Conservation (phyloP, 2,797 vertebrate species). For the Rhinatrema bivittatum region DNA sequence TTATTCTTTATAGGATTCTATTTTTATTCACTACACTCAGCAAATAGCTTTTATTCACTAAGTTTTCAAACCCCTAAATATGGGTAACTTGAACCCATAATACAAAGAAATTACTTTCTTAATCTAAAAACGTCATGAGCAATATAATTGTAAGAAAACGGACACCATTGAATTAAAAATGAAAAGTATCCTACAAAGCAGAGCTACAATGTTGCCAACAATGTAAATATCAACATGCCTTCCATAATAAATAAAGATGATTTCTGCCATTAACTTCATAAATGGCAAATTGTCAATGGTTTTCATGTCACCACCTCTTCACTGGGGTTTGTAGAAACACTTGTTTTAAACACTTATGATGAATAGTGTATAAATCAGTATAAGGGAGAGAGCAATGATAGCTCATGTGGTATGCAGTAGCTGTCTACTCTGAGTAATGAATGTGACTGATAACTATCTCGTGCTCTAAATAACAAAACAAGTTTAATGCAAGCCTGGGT, state of each 20-base stretch:
- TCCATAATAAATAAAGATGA: background rate
- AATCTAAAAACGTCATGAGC: too few relatives aligned
- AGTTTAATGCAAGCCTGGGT: background rate
- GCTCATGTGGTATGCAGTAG: background rate
- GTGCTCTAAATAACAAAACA: background rate
- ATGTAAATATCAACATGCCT: conserved; percentile 4
- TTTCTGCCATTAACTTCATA: conserved; percentile 1
- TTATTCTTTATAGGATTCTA: too few relatives aligned
- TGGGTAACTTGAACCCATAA: too few relatives aligned
- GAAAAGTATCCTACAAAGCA: too few relatives aligned
- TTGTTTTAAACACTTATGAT: conserved; percentile 10
- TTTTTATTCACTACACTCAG: too few relatives aligned
- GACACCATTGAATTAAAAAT: too few relatives aligned
- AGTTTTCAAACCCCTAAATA: too few relatives aligned
- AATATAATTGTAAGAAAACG: too few relatives aligned
- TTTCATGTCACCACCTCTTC: conserved; percentile 8
- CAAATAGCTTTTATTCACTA: too few relatives aligned
- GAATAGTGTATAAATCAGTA: conserved; percentile 8
- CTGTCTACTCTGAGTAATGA: background rate
- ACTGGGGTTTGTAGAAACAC: conserved; percentile 1
- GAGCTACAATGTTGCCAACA: too few relatives aligned
- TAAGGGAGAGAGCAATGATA: background rate
- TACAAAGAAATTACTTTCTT: too few relatives aligned
- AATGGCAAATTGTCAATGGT: conserved; percentile 9
- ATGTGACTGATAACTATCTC: background rate